Base-by-base conservation (phyloP, 2,113 vertebrate species). In the Cynoglossus semilaevis region DNA sequence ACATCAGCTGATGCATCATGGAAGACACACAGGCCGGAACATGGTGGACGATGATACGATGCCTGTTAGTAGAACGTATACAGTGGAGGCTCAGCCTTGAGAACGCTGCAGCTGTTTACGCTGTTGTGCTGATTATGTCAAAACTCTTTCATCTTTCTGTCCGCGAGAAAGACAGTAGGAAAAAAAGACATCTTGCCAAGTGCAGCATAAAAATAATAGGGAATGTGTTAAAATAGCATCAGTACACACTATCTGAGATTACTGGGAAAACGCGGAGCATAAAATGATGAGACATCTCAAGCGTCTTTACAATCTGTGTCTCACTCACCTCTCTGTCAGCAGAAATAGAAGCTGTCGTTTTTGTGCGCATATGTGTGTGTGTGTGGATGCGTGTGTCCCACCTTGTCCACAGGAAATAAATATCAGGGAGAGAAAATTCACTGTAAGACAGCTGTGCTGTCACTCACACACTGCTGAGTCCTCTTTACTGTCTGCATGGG, bases 41-140 rank as follows among this genome's bases (percentile, higher is more conserved):
- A 60, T 74, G 66, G 40, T 53, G 70, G 15, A 10, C 14, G 15
- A 58, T 43, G 42, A 73, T 51, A 38, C 52, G 47, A 59, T 63
- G 22, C 55, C 51, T 57, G 12, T 57, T 44, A 53, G 54, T 11
- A 13, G 38, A 13, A 67, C 50, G n/a, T 59, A 62, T 51, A 46
- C 72, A 71, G 36, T 13, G n/a, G 37, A 10, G 13, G 41, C 54
- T 48, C 45, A 63, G 47, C 53, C 13, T 65, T 40, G 22, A 29
- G 22, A 29, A 75, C 49, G 63, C 57, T 51, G 71, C 18, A 41
- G 51, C 61, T 75, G 64, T 67, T 77, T 58, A 13, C 51, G 52
- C 70, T 48, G 58, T 52, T 84, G 79, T 83, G 71, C 86, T 80
- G 79, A 88, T 81, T 85, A 71, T 77, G 83, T 87, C 83, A 83